Conservation (phyloP, 2,888 invertebrate genomes). For the Diadromus collaris region DNA sequence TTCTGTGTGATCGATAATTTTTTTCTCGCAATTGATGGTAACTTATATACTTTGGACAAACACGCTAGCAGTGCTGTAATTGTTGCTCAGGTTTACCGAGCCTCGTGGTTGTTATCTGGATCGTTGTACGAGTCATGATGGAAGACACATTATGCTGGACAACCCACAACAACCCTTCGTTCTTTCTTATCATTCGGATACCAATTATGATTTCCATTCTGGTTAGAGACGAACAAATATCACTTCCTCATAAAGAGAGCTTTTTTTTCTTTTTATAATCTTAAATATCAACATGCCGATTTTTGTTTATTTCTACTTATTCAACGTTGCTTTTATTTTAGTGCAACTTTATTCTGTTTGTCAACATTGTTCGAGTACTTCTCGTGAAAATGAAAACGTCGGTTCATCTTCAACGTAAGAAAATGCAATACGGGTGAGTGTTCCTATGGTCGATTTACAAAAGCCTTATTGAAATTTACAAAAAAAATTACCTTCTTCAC, state of each 20-base stretch:
- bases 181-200: slow-evolving; percentile 82
- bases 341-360: slow-evolving; percentile 85
- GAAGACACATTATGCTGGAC: slow-evolving; percentile 85
- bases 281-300: not conserved
- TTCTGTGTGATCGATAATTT: not conserved
- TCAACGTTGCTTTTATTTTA: slow-evolving; percentile 73
- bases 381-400: slow-evolving; percentile 82
- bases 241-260: too few species aligned
- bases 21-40: not conserved
- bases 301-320: not conserved
- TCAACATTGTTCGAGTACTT: slow-evolving; percentile 83
- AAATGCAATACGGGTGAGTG: slow-evolving; percentile 83
- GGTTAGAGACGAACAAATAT: slow-evolving; percentile 78
- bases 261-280: slow-evolving; percentile 1
- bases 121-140: slow-evolving; percentile 80
- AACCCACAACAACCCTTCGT: slow-evolving; percentile 79
- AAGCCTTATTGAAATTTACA: not conserved
- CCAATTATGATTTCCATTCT: slow-evolving; percentile 83
- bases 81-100: slow-evolving; percentile 81
- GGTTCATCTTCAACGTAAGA: slow-evolving; percentile 82
- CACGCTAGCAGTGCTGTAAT: slow-evolving; percentile 1
- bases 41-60: not conserved
- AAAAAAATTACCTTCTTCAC: not conserved
- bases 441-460: slow-evolving; percentile 20
- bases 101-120: slow-evolving; percentile 83